Evolutionary conservation across 92 coral and sea anemone genomes (phyloP).

Genomic region (Parazoanthus darwini): DNA sequence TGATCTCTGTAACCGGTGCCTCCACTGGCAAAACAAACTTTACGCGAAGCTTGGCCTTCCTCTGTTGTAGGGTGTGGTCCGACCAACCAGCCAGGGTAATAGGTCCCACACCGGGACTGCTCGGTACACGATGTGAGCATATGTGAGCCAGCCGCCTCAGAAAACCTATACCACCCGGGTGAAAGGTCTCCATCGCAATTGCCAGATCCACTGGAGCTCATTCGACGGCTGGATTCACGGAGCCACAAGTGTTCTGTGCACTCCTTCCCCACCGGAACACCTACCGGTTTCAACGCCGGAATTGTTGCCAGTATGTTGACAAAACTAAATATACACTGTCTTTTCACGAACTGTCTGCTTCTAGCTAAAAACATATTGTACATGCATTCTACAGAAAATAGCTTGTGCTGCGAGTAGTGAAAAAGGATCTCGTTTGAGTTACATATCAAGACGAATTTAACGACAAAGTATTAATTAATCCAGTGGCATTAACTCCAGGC

Average conservation of each 20-base stretch:
- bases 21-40: slow-evolving; percentile 10
- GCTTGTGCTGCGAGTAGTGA: too few relatives aligned
- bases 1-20: too few relatives aligned
- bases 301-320: too few relatives aligned
- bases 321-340: too few relatives aligned
- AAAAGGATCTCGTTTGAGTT: too few relatives aligned
- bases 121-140: slow-evolving; percentile 77
- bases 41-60: slow-evolving; percentile 14
- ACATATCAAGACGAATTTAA: too few relatives aligned
- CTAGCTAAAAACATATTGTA: too few relatives aligned
- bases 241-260: slow-evolving; percentile 20
- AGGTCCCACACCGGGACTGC: slow-evolving; percentile 60
- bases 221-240: slow-evolving; percentile 7
- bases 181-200: slow-evolving; percentile 66
- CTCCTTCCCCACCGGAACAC: background rate
- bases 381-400: too few relatives aligned
- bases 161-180: slow-evolving; percentile 80
- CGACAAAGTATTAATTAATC: too few relatives aligned
- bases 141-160: slow-evolving; percentile 70
- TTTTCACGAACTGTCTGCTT: too few relatives aligned
- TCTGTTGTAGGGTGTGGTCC: slow-evolving; percentile 21
- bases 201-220: background rate
- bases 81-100: slow-evolving; percentile 73
- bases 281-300: background rate
- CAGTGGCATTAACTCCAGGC: too few relatives aligned